Evolutionary conservation across 2,113 vertebrate species (phyloP), one percentile per base, ranked within the genome.

Genomic region (Saguinus imperator): DNA sequence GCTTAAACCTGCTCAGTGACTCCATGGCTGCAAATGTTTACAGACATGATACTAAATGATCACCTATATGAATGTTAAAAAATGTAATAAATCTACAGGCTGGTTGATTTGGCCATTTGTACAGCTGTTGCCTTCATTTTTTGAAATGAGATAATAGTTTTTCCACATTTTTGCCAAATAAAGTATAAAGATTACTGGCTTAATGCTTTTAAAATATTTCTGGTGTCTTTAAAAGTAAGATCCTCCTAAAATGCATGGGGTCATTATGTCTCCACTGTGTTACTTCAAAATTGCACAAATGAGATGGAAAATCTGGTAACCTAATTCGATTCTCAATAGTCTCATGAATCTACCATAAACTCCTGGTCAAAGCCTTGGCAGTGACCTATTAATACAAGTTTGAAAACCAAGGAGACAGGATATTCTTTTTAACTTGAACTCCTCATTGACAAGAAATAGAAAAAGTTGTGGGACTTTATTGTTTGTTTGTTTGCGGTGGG

Each of bases 371-470:
- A 90, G 40, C 27, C 32, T 76, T 89, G 52, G 43, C 23, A 70
- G 48, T 72, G 68, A 94, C 50, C 68, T 97, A 97, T 82, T 91
- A 97, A 84, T 76, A 88, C 94, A 88, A n/a, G 70, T 48, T 72
- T 83, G 61, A 94, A 79, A 95, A 37, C 9, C 32, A 66, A 70
- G 17, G n/a, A 82, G 89, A 91, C 35, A 68, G 40, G 80, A 61
- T 50, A 58, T 66, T 87, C 29, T 68, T 97, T 96, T 96, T 37
- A 97, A 91, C 40, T 82, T 86, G 91, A 79, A 98, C 95, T 97
- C 57, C 77, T 97, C 40, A 0, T 91, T 91, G 83, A 97, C 66
- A 97, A 72, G 52, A 91, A 93, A 97, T 93, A 58, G 92, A 97
- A 94, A 84, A n/a, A 93, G 45, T 21, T 35, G 37, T 66, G 61